A percentile compares a stretch with the other conserved stretches of the same genome.
These are phyloP conservation scores for Conops quadrifasciatus DNA, from an alignment of 2,888 invertebrate species.

Conservation along the genomic window DNA sequence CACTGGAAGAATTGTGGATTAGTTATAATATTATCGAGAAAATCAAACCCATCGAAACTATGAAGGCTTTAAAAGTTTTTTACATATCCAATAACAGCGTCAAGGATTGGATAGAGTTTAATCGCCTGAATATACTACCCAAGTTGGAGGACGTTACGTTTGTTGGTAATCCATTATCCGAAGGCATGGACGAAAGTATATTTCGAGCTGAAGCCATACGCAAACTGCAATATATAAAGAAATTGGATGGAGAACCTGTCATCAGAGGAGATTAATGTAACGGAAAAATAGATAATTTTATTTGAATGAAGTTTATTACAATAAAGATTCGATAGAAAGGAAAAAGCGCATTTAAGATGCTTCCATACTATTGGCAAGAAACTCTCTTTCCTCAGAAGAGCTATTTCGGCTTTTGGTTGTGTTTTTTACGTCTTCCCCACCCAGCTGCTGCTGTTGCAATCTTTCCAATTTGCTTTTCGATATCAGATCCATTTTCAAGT, in stretches of 20 bases:
- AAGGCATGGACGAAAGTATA: slow-evolving; percentile 74
- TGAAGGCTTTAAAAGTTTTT: slow-evolving; percentile 83
- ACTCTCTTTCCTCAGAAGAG: too few species aligned
- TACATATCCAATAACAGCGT: slow-evolving; percentile 86
- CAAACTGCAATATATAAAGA: slow-evolving; percentile 78
- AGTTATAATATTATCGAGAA: slow-evolving; percentile 95
- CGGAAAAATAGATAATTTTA: slow-evolving; percentile 1
- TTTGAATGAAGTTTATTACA: not conserved
- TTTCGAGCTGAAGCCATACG: slow-evolving; percentile 78
- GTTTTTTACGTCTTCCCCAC: not conserved
- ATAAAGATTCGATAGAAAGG: not conserved
- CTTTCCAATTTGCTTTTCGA: slow-evolving; percentile 57
- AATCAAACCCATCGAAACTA: slow-evolving; percentile 82
- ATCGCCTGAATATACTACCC: slow-evolving; percentile 78
- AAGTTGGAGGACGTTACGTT: slow-evolving; percentile 82
- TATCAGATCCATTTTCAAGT: slow-evolving; percentile 61
- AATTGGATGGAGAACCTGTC: slow-evolving; percentile 80
- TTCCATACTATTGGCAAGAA: slow-evolving; percentile 44
- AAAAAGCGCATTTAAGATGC: slow-evolving; percentile 31
- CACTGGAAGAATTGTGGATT: slow-evolving; percentile 91
- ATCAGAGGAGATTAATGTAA: slow-evolving; percentile 42
- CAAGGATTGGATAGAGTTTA: slow-evolving; percentile 91
- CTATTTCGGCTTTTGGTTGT: slow-evolving; percentile 16
- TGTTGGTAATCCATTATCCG: slow-evolving; percentile 81
- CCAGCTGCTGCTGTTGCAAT: slow-evolving; percentile 46